Base-by-base conservation (phyloP, 2,797 vertebrate genomes). In the Acestrorhynchus altus region DNA sequence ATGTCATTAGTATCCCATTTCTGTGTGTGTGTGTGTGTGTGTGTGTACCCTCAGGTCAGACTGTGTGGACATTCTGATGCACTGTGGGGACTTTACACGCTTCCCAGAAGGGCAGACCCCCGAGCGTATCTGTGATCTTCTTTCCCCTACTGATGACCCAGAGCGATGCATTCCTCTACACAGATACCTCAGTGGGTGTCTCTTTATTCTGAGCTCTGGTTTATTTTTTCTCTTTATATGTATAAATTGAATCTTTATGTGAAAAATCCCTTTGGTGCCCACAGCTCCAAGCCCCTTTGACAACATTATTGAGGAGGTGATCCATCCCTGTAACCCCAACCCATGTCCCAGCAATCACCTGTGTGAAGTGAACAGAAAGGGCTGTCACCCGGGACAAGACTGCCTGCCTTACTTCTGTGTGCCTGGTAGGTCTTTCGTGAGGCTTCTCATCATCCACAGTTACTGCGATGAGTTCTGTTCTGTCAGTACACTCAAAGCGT, bases 241-340 rank as follows among this genome's bases (percentile, higher is more conserved):
- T 13, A 46, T 39, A 4, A 63, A 24, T 28, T 22, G 54, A 8
- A 46, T 46, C 18, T 63, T 47, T 63, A 8, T 1, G 3, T 66
- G 13, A 8, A 15, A 51, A 15, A 51, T 73, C 5, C 4, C 39
- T 64, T 56, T 44, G 51, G 0, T 56, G 13, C 83, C 83, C 79
- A 71, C 86, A 99, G 98, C 90, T 71, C 96, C 97, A 67, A 99
- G 98, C 90, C 88, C 94, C 78, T 87, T 98, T 22, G 95, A 92
- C 35, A 94, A 90, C 81, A 85, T 94, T 49, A 83, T 96, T 9
- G 96, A 96, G 83, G 96, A 99, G 86, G 96, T 99, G 54, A 96
- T 97, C 73, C 98, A 99, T 83, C 98, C 98, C 1, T 99, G 98
- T 90, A 99, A 99, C 85, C 98, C 98, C 11, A 99, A 98, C 84